These are phyloP conservation scores for Dermolepida albohirtum DNA, from an alignment of 2,888 invertebrate genomes.

Conservation along the genomic window DNA sequence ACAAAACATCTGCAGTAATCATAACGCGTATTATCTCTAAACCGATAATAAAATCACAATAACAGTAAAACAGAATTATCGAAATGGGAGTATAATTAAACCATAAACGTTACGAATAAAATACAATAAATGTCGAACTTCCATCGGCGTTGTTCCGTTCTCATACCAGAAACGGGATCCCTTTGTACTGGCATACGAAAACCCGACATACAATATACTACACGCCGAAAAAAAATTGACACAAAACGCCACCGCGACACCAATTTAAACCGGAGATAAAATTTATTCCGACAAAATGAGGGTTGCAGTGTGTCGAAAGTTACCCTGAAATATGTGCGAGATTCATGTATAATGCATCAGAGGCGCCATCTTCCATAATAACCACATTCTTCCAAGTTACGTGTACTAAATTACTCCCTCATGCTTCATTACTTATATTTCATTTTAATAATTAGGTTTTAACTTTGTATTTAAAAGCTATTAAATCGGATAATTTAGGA, in stretches of 20 bases:
- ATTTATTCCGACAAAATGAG: slow-evolving; percentile 51
- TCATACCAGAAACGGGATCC: slow-evolving; percentile 27
- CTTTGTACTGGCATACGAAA: slow-evolving; percentile 29
- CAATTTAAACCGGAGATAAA: slow-evolving; percentile 56
- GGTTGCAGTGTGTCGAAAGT: slow-evolving; percentile 57
- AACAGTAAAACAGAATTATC: slow-evolving; percentile 29
- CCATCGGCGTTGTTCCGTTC: slow-evolving; percentile 10
- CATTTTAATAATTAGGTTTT: slow-evolving; percentile 51
- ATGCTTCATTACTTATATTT: slow-evolving; percentile 56
- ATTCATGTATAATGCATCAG: slow-evolving; percentile 62
- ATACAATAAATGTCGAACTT: slow-evolving; percentile 37
- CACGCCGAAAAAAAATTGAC: slow-evolving; percentile 48
- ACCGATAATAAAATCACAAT: slow-evolving; percentile 33
- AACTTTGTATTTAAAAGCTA: slow-evolving; percentile 8
- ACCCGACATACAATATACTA: slow-evolving; percentile 32
- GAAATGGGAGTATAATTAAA: slow-evolving; percentile 37
- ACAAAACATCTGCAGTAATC: slow-evolving; percentile 18
- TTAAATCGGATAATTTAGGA: slow-evolving; percentile 1
- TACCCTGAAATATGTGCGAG: slow-evolving; percentile 59
- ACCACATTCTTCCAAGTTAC: slow-evolving; percentile 59
- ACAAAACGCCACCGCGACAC: slow-evolving; percentile 52
- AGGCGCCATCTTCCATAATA: slow-evolving; percentile 59
- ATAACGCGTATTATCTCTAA: slow-evolving; percentile 32
- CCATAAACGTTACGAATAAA: slow-evolving; percentile 38
- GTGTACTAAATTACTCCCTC: slow-evolving; percentile 57